Evolutionary conservation across 1,140 invertebrate species (phyloP).

Genomic region (Cyclina sinensis): DNA sequence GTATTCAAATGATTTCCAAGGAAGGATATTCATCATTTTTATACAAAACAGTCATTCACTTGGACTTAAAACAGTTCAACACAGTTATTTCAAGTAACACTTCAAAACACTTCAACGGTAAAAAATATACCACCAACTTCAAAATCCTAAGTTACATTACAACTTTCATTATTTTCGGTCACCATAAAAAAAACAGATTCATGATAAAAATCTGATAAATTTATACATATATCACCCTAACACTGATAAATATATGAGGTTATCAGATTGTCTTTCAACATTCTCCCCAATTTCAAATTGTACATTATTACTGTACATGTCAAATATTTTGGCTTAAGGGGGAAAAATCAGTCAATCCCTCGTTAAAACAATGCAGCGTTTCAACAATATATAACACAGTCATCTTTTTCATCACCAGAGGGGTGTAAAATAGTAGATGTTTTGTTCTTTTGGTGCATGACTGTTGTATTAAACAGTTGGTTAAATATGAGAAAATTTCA

Average conservation of each 20-base stretch:
- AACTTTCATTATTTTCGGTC: too few species aligned
- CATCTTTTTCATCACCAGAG: not conserved
- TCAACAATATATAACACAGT: not conserved
- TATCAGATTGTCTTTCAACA: not conserved
- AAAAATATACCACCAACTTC: too few species aligned
- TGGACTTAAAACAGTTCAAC: too few species aligned
- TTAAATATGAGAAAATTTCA: too few species aligned
- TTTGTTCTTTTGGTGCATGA: not conserved
- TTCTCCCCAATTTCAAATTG: not conserved
- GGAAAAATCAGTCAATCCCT: not conserved
- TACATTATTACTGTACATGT: conserved; percentile 2
- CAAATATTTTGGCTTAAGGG: conserved; percentile 8
- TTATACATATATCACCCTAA: not conserved
- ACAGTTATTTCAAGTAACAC: too few species aligned
- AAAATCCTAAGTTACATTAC: too few species aligned
- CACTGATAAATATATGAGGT: not conserved
- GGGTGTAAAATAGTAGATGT: not conserved
- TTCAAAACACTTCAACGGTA: too few species aligned
- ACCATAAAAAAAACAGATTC: too few species aligned
- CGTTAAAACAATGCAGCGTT: not conserved
- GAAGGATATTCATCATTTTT: conserved; percentile 6
- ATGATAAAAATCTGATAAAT: too few species aligned
- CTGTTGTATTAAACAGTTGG: too few species aligned
- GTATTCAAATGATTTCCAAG: conserved; percentile 19
- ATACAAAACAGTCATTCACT: not conserved